Conservation (phyloP, 2,888 invertebrate genomes). For the Sesia bembeciformis region DNA sequence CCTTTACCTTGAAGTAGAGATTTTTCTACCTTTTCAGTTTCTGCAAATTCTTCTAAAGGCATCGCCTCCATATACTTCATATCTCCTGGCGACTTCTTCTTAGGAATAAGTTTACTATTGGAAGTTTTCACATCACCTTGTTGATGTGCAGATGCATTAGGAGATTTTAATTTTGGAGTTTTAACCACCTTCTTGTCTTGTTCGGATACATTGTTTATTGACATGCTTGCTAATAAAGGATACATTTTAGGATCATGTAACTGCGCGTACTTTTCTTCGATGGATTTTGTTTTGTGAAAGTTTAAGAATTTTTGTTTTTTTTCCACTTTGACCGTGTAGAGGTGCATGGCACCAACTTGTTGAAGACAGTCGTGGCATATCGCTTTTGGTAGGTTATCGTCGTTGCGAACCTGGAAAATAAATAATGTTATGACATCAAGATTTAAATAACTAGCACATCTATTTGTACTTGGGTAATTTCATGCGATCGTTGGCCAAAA, state of each 20-base stretch:
- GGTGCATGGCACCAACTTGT: constrained; percentile 48
- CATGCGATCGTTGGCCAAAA: no score
- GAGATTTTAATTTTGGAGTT: constrained; percentile 13
- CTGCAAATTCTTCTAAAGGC: constrained; percentile 59
- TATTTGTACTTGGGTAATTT: no score
- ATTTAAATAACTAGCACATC: no score
- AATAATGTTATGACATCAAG: no score
- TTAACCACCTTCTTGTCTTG: constrained; percentile 14
- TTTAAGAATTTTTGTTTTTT: constrained; percentile 63
- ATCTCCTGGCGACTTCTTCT: constrained; percentile 41
- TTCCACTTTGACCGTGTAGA: constrained; percentile 59
- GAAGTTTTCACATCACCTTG: constrained; percentile 41
- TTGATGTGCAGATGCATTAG: constrained; percentile 28
- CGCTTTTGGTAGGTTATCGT: constrained; percentile 62
- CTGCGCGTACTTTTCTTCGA: constrained; percentile 25
- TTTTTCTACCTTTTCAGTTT: constrained; percentile 47
- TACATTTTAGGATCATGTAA: constrained; percentile 10
- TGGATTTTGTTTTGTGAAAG: constrained; percentile 46
- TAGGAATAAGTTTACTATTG: constrained; percentile 22
- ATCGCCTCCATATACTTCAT: constrained; percentile 57
- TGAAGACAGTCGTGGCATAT: constrained; percentile 67
- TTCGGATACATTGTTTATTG: constrained; percentile 26
- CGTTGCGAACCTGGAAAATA: constrained; percentile 42
- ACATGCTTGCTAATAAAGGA: constrained; percentile 28
- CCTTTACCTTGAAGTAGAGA: constrained; percentile 30